Base-by-base conservation (phyloP, 1,140 invertebrate species). In the Conus betulinus region DNA sequence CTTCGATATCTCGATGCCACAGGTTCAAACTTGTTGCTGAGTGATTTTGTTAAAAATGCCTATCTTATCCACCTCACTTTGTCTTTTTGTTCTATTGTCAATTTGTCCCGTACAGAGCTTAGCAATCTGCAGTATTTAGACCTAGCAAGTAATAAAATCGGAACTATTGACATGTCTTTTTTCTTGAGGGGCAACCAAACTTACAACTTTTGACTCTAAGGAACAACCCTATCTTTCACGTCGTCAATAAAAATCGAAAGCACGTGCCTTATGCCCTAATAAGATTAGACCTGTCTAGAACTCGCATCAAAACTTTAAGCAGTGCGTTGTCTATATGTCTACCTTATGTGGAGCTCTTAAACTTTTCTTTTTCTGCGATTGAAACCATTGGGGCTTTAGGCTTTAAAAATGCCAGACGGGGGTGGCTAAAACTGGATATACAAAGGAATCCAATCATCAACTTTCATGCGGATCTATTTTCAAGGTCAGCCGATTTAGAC, bases 391-490 rank as follows among this genome's bases (percentile, higher is more conserved):
- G 15, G 10, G 5, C 13, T 13, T 39, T 20, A 1, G 79, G 79
- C 51, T 81, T 81, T 27, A 81, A 17, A 11, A 52, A 81, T 23
- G 6, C 51, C 53, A n/a, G 25, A 39, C 39, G n/a, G n/a, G 23
- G 7, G 17, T 81, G 39, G 8, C 13, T 0, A n/a, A 15, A 27
- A 23, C 1, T 81, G 53, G 79, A 81, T 51, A 7, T 81, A 23
- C 13, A 23, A 39, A 7, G 17, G 7, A 81, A 52, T 23, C 79
- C 79, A 15, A 15, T 81, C 39, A 55, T 52, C 15, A 20, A 20
- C 17, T 81, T 39, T 39, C 79, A n/a, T 51, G 0, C 15, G 39
- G 39, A 89, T 51, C 52, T 89, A 23, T 90, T 92, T 53, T 81
- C 57, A 55, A 57, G 63, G 20, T 25, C 90, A 6, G 10, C 5